These are phyloP conservation scores for Periophthalmodon schlosseri DNA, from an alignment of 2,113 vertebrate genomes.

Conservation along the genomic window DNA sequence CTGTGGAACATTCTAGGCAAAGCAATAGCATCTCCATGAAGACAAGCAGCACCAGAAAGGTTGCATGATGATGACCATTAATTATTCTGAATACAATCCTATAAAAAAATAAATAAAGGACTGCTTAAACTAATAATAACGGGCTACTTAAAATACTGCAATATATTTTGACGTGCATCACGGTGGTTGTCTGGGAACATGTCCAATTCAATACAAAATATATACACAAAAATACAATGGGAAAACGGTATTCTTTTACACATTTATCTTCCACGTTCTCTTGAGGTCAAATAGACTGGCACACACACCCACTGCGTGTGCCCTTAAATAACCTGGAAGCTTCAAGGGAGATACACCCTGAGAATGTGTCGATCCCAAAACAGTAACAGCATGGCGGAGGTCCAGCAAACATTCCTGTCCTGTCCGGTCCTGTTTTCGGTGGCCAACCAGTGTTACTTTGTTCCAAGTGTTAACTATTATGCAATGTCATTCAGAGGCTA, in stretches of 20 bases:
- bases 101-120: no score
- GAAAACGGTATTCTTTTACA: background rate
- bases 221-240: background rate
- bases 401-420: background rate
- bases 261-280: background rate
- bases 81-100: no score
- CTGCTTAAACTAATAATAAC: no score
- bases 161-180: background rate
- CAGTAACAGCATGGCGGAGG: background rate
- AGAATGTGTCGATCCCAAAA: background rate
- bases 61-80: no score
- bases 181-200: background rate
- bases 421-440: background rate
- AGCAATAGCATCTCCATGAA: no score
- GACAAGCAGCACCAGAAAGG: no score
- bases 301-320: background rate
- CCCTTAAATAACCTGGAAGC: conserved; percentile 5
- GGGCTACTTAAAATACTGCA: no score
- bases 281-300: background rate
- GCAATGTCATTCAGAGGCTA: background rate
- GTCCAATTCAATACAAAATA: background rate
- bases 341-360: background rate
- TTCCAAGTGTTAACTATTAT: background rate
- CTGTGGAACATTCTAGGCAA: no score
- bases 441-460: background rate